A percentile compares a stretch with the other conserved stretches of the same genome.
phyloP scores from a whole-genome alignment of 2,797 vertebrate genomes.

The Geotrypetes seraphini region DNA sequence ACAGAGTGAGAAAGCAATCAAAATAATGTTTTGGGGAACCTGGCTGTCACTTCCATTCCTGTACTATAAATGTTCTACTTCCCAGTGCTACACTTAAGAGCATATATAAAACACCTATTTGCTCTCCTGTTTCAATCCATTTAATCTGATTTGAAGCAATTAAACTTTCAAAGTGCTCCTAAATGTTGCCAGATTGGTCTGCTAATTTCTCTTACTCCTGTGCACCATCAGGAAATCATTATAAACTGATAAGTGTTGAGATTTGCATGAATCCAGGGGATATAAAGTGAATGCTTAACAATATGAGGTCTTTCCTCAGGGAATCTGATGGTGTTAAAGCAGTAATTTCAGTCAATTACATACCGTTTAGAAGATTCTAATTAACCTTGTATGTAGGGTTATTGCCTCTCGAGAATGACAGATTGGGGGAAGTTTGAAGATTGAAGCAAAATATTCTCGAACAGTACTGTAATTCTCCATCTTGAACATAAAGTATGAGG shows the following conservation, averaged over 20 bases:
- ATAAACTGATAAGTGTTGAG: conserved; percentile 3
- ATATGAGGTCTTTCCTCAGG: neutral
- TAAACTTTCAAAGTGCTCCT: neutral
- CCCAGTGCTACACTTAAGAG: no score
- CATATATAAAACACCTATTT: no score
- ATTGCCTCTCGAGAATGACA: neutral
- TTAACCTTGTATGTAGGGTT: neutral
- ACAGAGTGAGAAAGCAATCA: no score
- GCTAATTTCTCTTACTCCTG: conserved; percentile 1
- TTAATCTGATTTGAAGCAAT: conserved; percentile 11
- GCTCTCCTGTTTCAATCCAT: conserved; percentile 2
- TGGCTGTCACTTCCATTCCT: no score
- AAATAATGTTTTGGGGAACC: no score
- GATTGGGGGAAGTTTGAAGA: neutral
- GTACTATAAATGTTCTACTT: no score
- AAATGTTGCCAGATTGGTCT: neutral
- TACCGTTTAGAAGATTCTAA: neutral
- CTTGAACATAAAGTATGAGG: no score
- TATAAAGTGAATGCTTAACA: neutral
- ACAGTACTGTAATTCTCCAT: neutral
- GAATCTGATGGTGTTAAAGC: neutral
- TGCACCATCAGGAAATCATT: conserved; percentile 1
- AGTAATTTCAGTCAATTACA: neutral
- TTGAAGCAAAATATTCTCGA: neutral
- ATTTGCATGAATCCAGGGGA: neutral